These are phyloP conservation scores for Creontiades dilutus DNA, from an alignment of 2,888 invertebrate genomes.

Conservation along the genomic window DNA sequence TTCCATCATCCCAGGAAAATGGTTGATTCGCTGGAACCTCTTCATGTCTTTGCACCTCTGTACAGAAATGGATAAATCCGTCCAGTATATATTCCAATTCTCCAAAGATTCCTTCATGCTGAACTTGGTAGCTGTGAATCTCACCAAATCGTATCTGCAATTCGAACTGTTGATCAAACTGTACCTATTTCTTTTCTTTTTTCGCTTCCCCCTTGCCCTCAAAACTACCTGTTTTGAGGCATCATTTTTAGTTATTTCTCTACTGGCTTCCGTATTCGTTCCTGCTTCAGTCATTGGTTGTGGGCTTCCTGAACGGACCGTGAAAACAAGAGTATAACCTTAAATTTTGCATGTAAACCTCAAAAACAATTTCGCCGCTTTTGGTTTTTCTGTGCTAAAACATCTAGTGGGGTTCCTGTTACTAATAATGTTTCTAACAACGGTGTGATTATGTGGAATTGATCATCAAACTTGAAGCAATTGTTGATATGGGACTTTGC, in stretches of 20 bases:
- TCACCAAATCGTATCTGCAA: slow-evolving; percentile 87
- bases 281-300: slow-evolving; percentile 40
- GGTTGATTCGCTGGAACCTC: slow-evolving; percentile 92
- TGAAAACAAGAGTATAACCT: slow-evolving; percentile 28
- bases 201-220: slow-evolving; percentile 24
- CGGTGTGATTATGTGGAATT: not conserved
- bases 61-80: slow-evolving; percentile 90
- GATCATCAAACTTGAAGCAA: slow-evolving; percentile 11
- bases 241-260: slow-evolving; percentile 5
- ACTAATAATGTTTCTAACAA: not conserved
- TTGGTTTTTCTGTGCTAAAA: not conserved
- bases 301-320: not conserved
- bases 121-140: slow-evolving; percentile 84
- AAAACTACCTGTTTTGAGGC: not conserved
- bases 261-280: not conserved
- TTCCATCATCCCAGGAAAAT: slow-evolving; percentile 94
- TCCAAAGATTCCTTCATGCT: slow-evolving; percentile 89
- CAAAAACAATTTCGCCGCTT: slow-evolving; percentile 1
- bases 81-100: slow-evolving; percentile 95
- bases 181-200: slow-evolving; percentile 72
- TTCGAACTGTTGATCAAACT: slow-evolving; percentile 84
- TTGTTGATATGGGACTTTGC: not conserved
- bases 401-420: slow-evolving; percentile 5
- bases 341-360: slow-evolving; percentile 44
- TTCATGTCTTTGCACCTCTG: slow-evolving; percentile 95